Evolutionary conservation across 2,888 invertebrate genomes (phyloP).

Genomic region (Tridacna gigas): DNA sequence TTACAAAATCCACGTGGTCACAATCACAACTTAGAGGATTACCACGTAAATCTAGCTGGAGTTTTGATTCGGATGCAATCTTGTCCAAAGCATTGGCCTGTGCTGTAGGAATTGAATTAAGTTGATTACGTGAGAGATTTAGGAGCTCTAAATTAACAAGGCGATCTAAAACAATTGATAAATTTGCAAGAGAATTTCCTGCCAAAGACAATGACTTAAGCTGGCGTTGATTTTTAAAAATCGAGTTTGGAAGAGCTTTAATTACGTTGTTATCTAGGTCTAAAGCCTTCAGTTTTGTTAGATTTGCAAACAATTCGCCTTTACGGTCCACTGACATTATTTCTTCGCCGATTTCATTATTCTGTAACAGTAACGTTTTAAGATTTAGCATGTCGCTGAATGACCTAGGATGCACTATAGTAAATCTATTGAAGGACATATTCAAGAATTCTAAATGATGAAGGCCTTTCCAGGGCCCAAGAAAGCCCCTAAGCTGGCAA

Average conservation of each 20-base stretch:
- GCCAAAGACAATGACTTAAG: not conserved
- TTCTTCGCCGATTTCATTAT: conserved; percentile 13
- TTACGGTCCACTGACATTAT: not conserved
- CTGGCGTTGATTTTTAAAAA: conserved; percentile 4
- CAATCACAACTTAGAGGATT: conserved; percentile 38
- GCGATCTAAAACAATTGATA: conserved; percentile 22
- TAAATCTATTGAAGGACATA: conserved; percentile 8
- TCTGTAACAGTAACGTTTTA: conserved; percentile 1
- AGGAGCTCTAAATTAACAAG: conserved; percentile 23
- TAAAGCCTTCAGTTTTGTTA: not conserved
- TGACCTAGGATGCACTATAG: conserved; percentile 7
- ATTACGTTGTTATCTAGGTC: not conserved
- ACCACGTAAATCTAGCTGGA: conserved; percentile 22
- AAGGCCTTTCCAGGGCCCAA: conserved; percentile 14
- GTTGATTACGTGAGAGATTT: conserved; percentile 39
- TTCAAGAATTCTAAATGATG: conserved; percentile 5
- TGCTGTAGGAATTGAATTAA: conserved; percentile 15
- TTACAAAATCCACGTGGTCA: conserved; percentile 22
- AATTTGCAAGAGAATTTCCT: conserved; percentile 32
- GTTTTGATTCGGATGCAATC: not conserved
- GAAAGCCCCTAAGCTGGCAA: conserved; percentile 12
- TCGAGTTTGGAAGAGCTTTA: not conserved
- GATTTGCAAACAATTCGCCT: conserved; percentile 6
- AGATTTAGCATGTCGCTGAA: conserved; percentile 16
- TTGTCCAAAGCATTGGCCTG: conserved; percentile 23